phyloP scores from a whole-genome alignment of 2,888 invertebrate genomes.

The Nomada hirtipes region DNA sequence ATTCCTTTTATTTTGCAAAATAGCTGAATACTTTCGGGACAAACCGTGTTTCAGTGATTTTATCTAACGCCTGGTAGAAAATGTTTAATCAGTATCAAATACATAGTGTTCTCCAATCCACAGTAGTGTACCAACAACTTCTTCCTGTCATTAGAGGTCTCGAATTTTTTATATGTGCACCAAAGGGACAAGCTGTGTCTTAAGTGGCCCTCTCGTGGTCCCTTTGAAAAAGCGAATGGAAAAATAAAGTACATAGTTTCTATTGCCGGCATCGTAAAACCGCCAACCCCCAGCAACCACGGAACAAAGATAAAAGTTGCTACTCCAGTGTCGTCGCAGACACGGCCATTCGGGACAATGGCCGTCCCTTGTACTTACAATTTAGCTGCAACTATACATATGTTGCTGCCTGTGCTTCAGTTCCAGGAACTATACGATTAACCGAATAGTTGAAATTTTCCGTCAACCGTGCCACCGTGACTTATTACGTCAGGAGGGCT shows the following conservation, averaged over 20 bases:
- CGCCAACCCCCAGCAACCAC: constrained; percentile 10
- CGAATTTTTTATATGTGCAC: background rate
- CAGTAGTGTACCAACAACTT: background rate
- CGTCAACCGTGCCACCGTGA: background rate
- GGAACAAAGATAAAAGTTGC: constrained; percentile 58
- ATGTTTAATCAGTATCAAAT: constrained; percentile 10
- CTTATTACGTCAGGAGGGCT: background rate
- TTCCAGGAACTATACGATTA: constrained; percentile 48
- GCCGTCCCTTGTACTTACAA: constrained; percentile 21
- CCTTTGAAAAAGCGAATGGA: constrained; percentile 33
- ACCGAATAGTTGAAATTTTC: constrained; percentile 41
- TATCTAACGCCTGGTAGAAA: too few relatives aligned
- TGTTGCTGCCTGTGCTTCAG: background rate
- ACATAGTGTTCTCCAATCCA: background rate
- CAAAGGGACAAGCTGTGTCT: constrained; percentile 23
- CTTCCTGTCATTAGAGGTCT: constrained; percentile 20
- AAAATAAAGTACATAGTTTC: constrained; percentile 56
- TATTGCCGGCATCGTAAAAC: constrained; percentile 55
- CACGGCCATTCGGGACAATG: constrained; percentile 30
- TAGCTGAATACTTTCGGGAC: too few relatives aligned
- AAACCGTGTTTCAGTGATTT: too few relatives aligned
- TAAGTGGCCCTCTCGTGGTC: constrained; percentile 40
- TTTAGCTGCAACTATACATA: constrained; percentile 4
- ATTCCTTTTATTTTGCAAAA: too few relatives aligned
- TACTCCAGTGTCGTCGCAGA: constrained; percentile 33